Conservation (phyloP, 2,888 invertebrate genomes). For the Thecocarcelia acutangulata region DNA sequence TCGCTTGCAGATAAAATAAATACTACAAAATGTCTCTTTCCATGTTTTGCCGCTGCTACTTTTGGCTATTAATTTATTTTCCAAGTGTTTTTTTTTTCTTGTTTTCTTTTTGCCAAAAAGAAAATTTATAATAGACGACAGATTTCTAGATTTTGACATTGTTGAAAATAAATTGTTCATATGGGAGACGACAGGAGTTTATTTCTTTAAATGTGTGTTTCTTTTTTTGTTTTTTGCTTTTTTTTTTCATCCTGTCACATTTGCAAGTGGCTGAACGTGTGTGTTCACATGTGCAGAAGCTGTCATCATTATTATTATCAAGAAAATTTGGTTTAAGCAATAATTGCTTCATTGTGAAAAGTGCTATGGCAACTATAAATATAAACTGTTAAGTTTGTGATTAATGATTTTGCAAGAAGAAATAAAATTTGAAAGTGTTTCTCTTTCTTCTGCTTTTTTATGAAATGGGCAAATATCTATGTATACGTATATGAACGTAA, state of each 20-base stretch:
- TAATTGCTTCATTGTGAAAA: conserved; percentile 41
- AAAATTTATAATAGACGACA: conserved; percentile 49
- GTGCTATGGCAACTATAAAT: conserved; percentile 30
- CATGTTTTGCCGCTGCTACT: conserved; percentile 2
- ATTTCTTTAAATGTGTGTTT: conserved; percentile 2
- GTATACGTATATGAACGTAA: too few relatives aligned
- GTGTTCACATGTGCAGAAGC: conserved; percentile 31
- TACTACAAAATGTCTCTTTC: conserved; percentile 2
- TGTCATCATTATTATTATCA: conserved; percentile 54
- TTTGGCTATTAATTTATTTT: conserved; percentile 54
- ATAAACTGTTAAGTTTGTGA: conserved; percentile 42
- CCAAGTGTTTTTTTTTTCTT: conserved; percentile 6
- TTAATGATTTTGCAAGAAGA: conserved; percentile 39
- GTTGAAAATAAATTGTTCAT: conserved; percentile 60
- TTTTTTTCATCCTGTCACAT: conserved; percentile 14
- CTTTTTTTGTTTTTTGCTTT: not conserved
- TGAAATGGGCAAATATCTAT: too few relatives aligned
- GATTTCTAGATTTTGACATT: conserved; percentile 59
- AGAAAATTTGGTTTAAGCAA: conserved; percentile 33
- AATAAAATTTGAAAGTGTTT: not conserved
- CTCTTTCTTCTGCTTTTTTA: too few relatives aligned
- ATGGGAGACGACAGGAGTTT: conserved; percentile 60
- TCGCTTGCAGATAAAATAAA: conserved; percentile 8
- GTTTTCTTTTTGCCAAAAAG: conserved; percentile 13
- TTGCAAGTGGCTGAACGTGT: conserved; percentile 41